A percentile compares a stretch with the other conserved stretches of the same genome.
These are phyloP conservation scores for Procapra przewalskii DNA, from an alignment of 2,113 vertebrate species.

Conservation along the genomic window DNA sequence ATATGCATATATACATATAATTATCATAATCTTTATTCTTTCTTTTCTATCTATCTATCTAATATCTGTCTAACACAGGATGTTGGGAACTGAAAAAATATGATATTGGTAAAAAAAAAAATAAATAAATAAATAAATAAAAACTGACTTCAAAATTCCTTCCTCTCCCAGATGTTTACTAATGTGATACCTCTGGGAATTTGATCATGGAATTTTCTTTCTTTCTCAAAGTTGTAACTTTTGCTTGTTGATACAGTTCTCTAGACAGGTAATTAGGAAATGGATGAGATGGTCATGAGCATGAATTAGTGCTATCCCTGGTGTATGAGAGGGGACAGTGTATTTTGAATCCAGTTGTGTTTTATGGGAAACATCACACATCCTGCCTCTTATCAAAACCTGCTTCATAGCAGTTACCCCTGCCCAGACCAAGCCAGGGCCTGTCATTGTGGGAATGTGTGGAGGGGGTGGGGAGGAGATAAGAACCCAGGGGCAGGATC, in stretches of 20 bases:
- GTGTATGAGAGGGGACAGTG: not conserved
- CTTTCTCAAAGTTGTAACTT: not conserved
- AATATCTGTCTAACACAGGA: not conserved
- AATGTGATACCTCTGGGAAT: not conserved
- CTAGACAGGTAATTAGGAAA: not conserved
- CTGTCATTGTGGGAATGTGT: constrained; percentile 19
- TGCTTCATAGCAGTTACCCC: not conserved
- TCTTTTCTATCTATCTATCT: not conserved
- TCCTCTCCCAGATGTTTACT: not conserved
- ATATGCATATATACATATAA: not conserved
- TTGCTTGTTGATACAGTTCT: not conserved
- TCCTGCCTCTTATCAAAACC: constrained; percentile 69
- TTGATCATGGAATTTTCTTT: not conserved
- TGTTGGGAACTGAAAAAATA: not conserved
- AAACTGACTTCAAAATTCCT: not conserved
- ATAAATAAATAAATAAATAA: not conserved
- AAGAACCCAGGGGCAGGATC: constrained; percentile 41
- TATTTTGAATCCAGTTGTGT: not conserved
- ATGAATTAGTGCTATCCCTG: not conserved
- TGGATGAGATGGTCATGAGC: not conserved
- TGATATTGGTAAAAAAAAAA: not conserved
- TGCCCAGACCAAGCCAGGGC: constrained; percentile 30
- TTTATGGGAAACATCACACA: constrained; percentile 3
- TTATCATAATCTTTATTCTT: not conserved
- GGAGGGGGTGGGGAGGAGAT: constrained; percentile 15